Base-by-base conservation (phyloP, 2,888 invertebrate genomes). In the Drosophila mettleri region DNA sequence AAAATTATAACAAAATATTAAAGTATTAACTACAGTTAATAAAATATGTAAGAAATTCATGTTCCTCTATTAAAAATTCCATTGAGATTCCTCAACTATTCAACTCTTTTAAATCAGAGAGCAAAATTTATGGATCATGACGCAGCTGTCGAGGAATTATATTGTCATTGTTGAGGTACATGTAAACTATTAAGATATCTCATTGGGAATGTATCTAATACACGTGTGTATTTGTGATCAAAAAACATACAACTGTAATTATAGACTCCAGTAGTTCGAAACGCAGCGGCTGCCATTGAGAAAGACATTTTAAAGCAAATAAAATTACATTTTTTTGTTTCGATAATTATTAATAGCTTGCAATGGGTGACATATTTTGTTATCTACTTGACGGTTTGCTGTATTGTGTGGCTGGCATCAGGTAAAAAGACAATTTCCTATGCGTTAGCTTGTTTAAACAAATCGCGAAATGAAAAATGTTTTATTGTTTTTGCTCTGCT, bases 331-430 rank as follows among this genome's bases (percentile, higher is more conserved):
- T 73, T 63, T 69, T 53, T 29, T 18, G 27, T 45, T 29, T 60
- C 64, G 68, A 74, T 66, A 63, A 66, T 43, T 78, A 75, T 78
- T 81, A 73, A 73, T 86, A 82, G 71, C 63, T 12, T 20, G 48
- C 16, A 45, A 45, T 24, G 16, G 31, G 52, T 48, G 63, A 77
- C 80, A 77, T 46, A 58, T 58, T 61, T 45, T 48, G 68, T 86
- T 86, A 86, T 82, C 86, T 65, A 45, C n/a, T 46, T 67, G 68
- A 53, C 65, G 34, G 70, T 62, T 58, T 66, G 51, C 20, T 49
- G 49, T 33, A n/a, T 9, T 20, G 22, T 59, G n/a, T 39, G 49
- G 14, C 57, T 27, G 27, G 31, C 27, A 27, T 45, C 55, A 43
- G 39, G 22, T 33, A 22, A 48, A 41, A 14, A 66, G 69, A 57